Conservation (phyloP, 2,888 invertebrate species). For the Apamea epomidion region DNA sequence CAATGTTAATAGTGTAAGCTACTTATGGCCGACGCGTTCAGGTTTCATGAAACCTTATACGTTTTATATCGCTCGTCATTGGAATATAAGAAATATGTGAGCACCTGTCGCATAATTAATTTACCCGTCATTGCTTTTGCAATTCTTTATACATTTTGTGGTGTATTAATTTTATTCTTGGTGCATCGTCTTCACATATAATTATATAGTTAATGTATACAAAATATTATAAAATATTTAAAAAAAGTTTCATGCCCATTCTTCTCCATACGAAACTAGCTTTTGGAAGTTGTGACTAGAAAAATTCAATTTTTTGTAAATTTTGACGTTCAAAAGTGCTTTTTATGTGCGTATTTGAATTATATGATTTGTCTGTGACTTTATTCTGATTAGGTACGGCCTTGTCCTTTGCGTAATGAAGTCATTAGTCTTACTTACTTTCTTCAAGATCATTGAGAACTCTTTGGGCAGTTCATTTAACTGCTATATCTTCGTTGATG, state of each 20-base stretch:
- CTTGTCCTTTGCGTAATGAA: constrained; percentile 17
- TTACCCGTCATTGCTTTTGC: neutral
- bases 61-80: constrained; percentile 8
- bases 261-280: neutral
- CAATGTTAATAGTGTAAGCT: constrained; percentile 38
- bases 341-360: neutral
- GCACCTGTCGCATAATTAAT: neutral
- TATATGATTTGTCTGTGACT: neutral
- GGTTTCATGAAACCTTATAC: constrained; percentile 58
- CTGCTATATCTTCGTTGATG: too few relatives aligned
- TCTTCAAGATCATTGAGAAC: neutral
- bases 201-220: neutral
- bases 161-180: neutral
- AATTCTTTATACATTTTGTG: neutral
- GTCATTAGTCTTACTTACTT: neutral
- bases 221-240: neutral
- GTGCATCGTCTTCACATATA: neutral
- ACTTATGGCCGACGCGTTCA: constrained; percentile 29
- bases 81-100: neutral
- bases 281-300: neutral
- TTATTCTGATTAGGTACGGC: constrained; percentile 4
- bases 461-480: neutral
- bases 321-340: too few relatives aligned
- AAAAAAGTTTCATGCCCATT: neutral
- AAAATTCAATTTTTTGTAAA: neutral